Evolutionary conservation across 2,113 vertebrate species (phyloP), one percentile per base, ranked within the genome.

Genomic region (Phylloscopus whistleri): DNA sequence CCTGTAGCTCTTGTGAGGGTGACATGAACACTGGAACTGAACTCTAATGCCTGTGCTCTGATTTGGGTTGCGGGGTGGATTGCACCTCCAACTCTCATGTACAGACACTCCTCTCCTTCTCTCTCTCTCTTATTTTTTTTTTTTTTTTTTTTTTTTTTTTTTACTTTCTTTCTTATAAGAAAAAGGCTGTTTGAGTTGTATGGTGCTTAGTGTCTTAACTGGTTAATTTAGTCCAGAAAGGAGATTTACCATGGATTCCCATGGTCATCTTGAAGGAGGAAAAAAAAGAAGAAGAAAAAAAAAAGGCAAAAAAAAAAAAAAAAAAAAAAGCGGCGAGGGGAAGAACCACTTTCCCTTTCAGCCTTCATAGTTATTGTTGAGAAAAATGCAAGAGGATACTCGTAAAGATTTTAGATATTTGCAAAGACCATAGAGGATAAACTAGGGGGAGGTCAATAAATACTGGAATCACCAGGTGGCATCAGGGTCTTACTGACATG

Each of bases 41-140:
- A 2, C 48, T 39, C 23, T 33, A 60, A 86, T 0, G 2, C 18
- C 46, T 0, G 0, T 6, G 11, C 20, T 11, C 21, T 55, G 48
- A 39, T 79, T 58, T 79, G 26, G 10, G 3, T 44, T 70, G 74
- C 78, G 13, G 20, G 18, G 48, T 7, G 11, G 18, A 37, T 37
- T 79, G 24, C n/a, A 35, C 69, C 66, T 73, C 51, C 7, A 1
- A 1, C 31, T 49, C 79, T 53, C 14, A 26, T 31, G 26, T 67
- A 44, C 9, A 49, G 37, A 52, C 12, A 20, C 2, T 56, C 4
- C 10, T 37, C 9, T 58, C 6, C 58, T 4, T 6, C 2, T 44
- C 6, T 51, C 4, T 41, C 37, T 37, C 37, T 16, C 22, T n/a
- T n/a, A n/a, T n/a, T n/a, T n/a, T n/a, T n/a, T n/a, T n/a, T n/a